These are phyloP conservation scores for Phoxinus phoxinus DNA, from an alignment of 2,113 vertebrate genomes.

Conservation along the genomic window DNA sequence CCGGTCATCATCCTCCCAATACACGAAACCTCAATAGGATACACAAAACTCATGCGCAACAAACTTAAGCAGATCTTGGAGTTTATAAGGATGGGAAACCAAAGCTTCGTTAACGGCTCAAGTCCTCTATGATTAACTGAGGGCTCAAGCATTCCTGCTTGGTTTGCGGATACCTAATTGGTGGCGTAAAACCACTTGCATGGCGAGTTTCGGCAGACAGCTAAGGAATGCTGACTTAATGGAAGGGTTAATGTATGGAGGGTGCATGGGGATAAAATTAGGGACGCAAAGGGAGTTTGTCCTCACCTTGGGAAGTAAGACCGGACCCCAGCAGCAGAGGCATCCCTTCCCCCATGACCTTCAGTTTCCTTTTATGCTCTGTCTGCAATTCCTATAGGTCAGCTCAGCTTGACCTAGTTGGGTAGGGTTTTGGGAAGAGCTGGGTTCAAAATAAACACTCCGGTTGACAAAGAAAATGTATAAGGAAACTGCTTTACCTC, in stretches of 20 bases:
- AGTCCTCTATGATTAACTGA: slow-evolving; percentile 55
- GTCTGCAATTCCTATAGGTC: slow-evolving; percentile 63
- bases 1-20: slow-evolving; percentile 9
- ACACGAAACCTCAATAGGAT: slow-evolving; percentile 46
- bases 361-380: slow-evolving; percentile 35
- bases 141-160: slow-evolving; percentile 52
- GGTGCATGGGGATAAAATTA: slow-evolving; percentile 50
- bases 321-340: background rate
- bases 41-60: slow-evolving; percentile 24
- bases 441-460: slow-evolving; percentile 53
- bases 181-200: slow-evolving; percentile 63
- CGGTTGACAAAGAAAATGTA: background rate
- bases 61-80: slow-evolving; percentile 42
- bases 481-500: background rate
- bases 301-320: slow-evolving; percentile 58
- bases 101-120: slow-evolving; percentile 40
- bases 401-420: slow-evolving; percentile 74
- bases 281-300: slow-evolving; percentile 29
- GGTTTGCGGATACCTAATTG: slow-evolving; percentile 63
- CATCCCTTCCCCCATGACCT: slow-evolving; percentile 44
- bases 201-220: slow-evolving; percentile 46
- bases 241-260: slow-evolving; percentile 59
- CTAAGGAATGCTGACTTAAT: slow-evolving; percentile 51
- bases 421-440: slow-evolving; percentile 65
- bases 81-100: slow-evolving; percentile 53